Base-by-base conservation (phyloP, 2,888 invertebrate species). In the Nipponacmea schrenckii region DNA sequence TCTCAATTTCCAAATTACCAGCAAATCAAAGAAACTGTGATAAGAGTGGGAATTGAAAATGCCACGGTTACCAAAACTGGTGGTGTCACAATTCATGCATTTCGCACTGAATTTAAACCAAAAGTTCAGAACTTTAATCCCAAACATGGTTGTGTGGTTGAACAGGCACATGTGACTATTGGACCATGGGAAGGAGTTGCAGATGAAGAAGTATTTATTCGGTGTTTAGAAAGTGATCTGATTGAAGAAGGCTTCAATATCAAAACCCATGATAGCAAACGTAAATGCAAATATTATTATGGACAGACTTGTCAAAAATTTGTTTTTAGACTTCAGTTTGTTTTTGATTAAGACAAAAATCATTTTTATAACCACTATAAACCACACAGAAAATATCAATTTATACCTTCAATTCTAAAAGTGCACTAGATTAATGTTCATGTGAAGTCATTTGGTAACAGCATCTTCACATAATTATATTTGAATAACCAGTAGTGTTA, bases 221-320 rank as follows among this genome's bases (percentile, higher is more conserved):
- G 80, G 27, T 85, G 85, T 69, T 69, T 87, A 46, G 86, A 86
- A 67, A 79, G 74, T 69, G 86, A 87, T 69, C 76, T 86, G 24
- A 73, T 80, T n/a, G 84, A 84, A 24, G 86, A 85, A 27, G 86
- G 86, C 1, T 87, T 83, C 72, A 79, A 78, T 39, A 73, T 87
- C 15, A 80, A 80, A 70, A 82, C 83, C 2, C 85, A 85, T 72
- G 86, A 86, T 26, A 74, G 79, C 45, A 84, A 83, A 73, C 78
- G 80, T 50, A 85, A 85, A 72, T 87, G 86, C 72, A 80, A 83
- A 74, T 86, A 86, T 71, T 87, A 86, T 69, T 85, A 85, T 73
- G 86, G 86, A 39, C 85, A 86, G 70, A 85, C 84, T 44, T 87
- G 87, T 75, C 86, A 83, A 69, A 84, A 85, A 68, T 82, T 77